Evolutionary conservation across 2,888 invertebrate species (phyloP), one percentile per base, ranked within the genome.

Genomic region (Aquatica leii): DNA sequence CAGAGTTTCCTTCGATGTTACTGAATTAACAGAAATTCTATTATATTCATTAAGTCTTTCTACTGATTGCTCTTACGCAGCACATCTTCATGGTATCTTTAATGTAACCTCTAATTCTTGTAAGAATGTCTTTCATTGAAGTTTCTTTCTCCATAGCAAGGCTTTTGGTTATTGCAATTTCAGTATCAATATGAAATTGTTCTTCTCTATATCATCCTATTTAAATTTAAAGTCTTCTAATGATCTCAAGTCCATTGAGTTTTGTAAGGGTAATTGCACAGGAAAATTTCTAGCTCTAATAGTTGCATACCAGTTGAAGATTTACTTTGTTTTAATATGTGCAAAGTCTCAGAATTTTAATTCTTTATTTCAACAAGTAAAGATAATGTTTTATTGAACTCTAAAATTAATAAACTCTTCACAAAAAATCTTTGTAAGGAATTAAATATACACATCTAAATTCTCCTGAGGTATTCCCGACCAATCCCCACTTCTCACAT

Each of bases 1-100:
- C 68, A 12, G 37, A 35, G n/a, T 35, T 52, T 20, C 52, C 52
- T 52, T 52, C 52, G 17, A 52, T 37, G n/a, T 52, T 17, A 52
- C 31, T 50, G 31, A n/a, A n/a, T n/a, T 49, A 12, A 49, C 49
- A 49, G 49, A 49, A 21, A 49, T 49, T 49, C 24, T 49, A 24
- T 49, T 20, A 49, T 21, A 49, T 20, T 20, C 21, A 49, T 24
- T 21, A 51, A 12, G n/a, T 51, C 31, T 51, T 51, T 17, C 51
- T 11, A 12, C 34, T 8, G 14, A 51, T 24, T 24, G 51, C 34
- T 51, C 51, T 51, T 34, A 34, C 51, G 8, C 41, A 51, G 12
- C 51, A 51, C n/a, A n/a, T n/a, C n/a, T n/a, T n/a, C n/a, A n/a
- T n/a, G n/a, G n/a, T n/a, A n/a, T n/a, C n/a, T n/a, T n/a, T n/a